Conservation (phyloP, 2,888 invertebrate species). For the Gisinianus flammeolus region DNA sequence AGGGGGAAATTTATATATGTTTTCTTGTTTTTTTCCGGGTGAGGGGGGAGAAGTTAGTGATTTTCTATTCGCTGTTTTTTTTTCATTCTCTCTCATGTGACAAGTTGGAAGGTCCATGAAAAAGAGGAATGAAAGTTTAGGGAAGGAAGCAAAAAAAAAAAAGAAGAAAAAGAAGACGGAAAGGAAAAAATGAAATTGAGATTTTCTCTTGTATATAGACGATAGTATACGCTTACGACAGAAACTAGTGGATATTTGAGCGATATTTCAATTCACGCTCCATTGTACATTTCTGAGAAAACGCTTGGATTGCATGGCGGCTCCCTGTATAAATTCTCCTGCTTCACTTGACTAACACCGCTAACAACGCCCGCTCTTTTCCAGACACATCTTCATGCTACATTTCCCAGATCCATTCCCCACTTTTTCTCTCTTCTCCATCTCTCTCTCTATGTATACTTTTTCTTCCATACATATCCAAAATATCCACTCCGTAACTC, state of each 20-base stretch:
- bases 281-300: conserved; percentile 49
- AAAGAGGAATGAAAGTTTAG: conserved; percentile 39
- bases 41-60: conserved; percentile 8
- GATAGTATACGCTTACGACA: no score
- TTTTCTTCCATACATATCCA: neutral
- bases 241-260: conserved; percentile 38
- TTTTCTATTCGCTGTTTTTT: neutral
- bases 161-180: conserved; percentile 11
- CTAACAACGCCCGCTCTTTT: conserved; percentile 44
- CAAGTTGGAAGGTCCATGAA: conserved; percentile 41
- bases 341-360: conserved; percentile 49
- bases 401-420: conserved; percentile 45
- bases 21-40: neutral
- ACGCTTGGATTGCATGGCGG: conserved; percentile 44
- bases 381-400: conserved; percentile 47
- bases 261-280: conserved; percentile 49
- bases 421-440: conserved; percentile 11
- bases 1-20: neutral
- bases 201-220: conserved; percentile 7
- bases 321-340: conserved; percentile 43
- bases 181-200: neutral
- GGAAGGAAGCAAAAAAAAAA: neutral
- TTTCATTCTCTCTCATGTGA: no score
- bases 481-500: conserved; percentile 38
- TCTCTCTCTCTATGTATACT: neutral